Conservation (phyloP, 1,140 invertebrate genomes). For the Papilio machaon region DNA sequence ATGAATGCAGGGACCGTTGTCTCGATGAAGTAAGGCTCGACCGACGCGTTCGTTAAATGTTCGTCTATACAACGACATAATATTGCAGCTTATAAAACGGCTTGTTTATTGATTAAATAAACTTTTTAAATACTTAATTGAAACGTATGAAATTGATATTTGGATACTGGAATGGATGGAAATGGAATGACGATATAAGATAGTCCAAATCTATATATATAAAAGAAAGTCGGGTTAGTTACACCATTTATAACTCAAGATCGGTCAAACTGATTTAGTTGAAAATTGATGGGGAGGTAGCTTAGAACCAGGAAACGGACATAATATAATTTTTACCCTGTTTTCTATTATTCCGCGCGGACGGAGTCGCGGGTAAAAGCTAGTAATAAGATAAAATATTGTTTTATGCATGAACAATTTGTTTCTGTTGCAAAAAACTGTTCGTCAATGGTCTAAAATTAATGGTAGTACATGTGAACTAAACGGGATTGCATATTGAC, state of each 20-base stretch:
- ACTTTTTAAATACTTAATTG: neutral
- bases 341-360: no score
- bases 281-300: no score
- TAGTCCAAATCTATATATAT: no score
- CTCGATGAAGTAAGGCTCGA: slow-evolving; percentile 34
- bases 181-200: neutral
- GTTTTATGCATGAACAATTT: neutral
- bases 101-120: neutral
- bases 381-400: neutral
- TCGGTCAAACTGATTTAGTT: no score
- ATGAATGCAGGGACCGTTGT: slow-evolving; percentile 41
- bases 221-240: no score
- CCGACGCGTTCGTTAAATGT: slow-evolving; percentile 1
- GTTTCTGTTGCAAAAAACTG: neutral
- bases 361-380: no score
- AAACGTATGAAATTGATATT: neutral
- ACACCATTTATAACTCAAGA: no score
- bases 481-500: slow-evolving; percentile 31
- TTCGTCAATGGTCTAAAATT: neutral
- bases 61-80: neutral
- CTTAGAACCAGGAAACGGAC: no score
- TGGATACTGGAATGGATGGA: neutral
- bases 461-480: neutral
- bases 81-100: neutral
- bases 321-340: no score